Percentiles rank a stretch among this genome's conserved stretches.
These are phyloP conservation scores for Sebastes aleutianus DNA, from an alignment of 2,797 vertebrate genomes.

Conservation along the genomic window DNA sequence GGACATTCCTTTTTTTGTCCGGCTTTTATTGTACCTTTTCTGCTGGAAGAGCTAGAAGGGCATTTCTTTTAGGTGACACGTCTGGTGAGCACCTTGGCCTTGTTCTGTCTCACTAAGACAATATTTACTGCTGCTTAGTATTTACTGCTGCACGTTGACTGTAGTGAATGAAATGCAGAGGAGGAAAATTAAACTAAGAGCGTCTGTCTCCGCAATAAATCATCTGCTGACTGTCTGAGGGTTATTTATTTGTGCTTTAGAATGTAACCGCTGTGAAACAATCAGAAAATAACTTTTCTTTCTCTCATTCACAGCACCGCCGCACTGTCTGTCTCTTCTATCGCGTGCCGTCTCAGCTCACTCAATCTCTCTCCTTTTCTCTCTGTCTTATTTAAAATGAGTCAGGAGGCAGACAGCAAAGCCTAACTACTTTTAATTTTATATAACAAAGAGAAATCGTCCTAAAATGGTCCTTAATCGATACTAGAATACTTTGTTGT, in stretches of 20 bases:
- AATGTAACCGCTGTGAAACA: neutral
- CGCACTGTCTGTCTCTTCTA: neutral
- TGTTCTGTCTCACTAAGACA: neutral
- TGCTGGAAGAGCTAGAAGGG: neutral
- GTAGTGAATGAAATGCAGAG: neutral
- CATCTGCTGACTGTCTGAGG: neutral
- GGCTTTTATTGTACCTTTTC: neutral
- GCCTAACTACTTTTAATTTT: too few relatives aligned
- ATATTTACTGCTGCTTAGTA: neutral
- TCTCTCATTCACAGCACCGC: neutral
- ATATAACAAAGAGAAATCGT: too few relatives aligned
- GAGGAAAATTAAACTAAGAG: neutral
- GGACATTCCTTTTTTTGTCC: neutral
- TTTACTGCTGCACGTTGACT: neutral
- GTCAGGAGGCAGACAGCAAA: too few relatives aligned
- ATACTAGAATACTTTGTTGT: too few relatives aligned
- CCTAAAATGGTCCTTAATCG: too few relatives aligned
- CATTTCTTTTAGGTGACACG: neutral
- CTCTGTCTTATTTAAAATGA: too few relatives aligned
- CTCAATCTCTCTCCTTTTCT: too few relatives aligned
- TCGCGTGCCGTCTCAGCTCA: too few relatives aligned
- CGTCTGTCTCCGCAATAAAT: neutral
- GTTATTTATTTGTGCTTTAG: neutral
- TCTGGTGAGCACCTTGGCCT: neutral
- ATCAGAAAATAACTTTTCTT: neutral